Conservation (phyloP, 2,888 invertebrate species). For the Tenthredo amoena region DNA sequence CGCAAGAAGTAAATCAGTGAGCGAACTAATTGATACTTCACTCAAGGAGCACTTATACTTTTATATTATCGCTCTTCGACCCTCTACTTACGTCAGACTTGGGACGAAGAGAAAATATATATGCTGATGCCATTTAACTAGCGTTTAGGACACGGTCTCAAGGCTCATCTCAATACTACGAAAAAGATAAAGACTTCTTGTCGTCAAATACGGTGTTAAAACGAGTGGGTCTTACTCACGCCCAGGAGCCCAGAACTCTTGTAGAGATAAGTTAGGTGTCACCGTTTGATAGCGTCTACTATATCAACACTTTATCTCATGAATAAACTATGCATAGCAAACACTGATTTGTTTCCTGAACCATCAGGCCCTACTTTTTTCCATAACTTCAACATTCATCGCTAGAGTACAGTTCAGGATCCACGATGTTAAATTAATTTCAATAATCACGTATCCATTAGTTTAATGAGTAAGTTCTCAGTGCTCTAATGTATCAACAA, state of each 20-base stretch:
- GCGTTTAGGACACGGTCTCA: background rate
- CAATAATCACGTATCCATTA: background rate
- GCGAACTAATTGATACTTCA: conserved; percentile 18
- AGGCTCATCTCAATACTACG: background rate
- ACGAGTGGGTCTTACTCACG: conserved; percentile 4
- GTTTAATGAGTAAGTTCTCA: background rate
- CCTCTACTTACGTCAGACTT: background rate
- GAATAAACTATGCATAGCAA: conserved; percentile 37
- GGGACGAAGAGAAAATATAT: background rate
- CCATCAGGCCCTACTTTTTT: background rate
- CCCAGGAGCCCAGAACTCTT: conserved; percentile 40
- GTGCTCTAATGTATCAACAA: background rate
- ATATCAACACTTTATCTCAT: conserved; percentile 14
- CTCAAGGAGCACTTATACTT: conserved; percentile 22
- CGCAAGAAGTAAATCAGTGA: conserved; percentile 16
- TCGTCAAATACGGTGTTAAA: conserved; percentile 10
- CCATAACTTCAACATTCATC: background rate
- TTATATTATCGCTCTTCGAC: conserved; percentile 6
- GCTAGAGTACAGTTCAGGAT: background rate
- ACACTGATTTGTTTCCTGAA: background rate
- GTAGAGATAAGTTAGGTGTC: conserved; percentile 42
- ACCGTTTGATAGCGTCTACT: conserved; percentile 13
- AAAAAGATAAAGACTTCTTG: conserved; percentile 14
- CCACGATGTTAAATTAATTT: background rate
- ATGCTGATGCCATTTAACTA: background rate